These are phyloP conservation scores for Trypoxylon attenuatum DNA, from an alignment of 2,888 invertebrate species.

Conservation along the genomic window DNA sequence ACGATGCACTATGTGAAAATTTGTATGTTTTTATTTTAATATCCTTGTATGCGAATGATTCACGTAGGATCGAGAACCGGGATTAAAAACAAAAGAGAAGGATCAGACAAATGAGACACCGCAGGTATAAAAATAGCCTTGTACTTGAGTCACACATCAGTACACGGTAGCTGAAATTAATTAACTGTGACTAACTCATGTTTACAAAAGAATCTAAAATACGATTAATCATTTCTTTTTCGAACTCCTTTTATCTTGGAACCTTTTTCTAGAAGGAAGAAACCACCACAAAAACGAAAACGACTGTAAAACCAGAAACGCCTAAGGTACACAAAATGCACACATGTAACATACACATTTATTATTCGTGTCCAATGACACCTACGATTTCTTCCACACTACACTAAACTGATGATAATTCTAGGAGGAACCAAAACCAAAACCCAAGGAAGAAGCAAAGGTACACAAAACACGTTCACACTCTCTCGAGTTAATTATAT, in stretches of 20 bases:
- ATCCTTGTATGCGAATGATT: constrained; percentile 10
- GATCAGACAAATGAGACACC: constrained; percentile 17
- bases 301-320: constrained; percentile 47
- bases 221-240: background rate
- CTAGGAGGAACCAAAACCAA: constrained; percentile 48
- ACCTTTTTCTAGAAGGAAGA: constrained; percentile 56
- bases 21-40: constrained; percentile 5
- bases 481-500: too few species aligned
- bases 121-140: constrained; percentile 33
- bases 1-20: constrained; percentile 9
- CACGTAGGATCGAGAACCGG: constrained; percentile 39
- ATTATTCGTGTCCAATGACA: constrained; percentile 1
- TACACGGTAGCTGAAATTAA: too few species aligned
- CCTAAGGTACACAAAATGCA: constrained; percentile 49
- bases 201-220: background rate
- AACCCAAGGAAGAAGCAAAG: constrained; percentile 42
- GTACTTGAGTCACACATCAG: too few species aligned
- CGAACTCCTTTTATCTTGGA: background rate
- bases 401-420: constrained; percentile 33
- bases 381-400: too few species aligned
- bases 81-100: constrained; percentile 28
- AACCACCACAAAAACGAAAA: constrained; percentile 47
- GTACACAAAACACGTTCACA: constrained; percentile 24
- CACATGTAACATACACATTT: background rate
- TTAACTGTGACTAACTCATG: background rate